These are phyloP conservation scores for Grantiella picta DNA, from an alignment of 2,113 vertebrate species.

Conservation along the genomic window DNA sequence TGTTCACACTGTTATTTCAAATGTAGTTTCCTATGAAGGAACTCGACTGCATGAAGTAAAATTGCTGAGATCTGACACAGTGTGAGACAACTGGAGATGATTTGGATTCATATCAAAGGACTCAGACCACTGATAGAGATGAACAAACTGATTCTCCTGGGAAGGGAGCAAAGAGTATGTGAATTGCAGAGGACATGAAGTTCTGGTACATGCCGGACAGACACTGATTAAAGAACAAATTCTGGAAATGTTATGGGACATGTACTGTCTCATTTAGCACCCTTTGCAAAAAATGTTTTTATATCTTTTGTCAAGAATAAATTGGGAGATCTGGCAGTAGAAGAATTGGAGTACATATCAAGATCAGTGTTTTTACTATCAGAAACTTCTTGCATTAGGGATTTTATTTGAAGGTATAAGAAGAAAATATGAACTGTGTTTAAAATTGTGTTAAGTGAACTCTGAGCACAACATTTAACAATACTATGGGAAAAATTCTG, in stretches of 20 bases:
- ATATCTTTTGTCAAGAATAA: not conserved
- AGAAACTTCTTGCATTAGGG: not conserved
- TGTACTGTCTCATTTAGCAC: not conserved
- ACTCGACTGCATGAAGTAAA: not conserved
- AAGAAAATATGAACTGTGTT: not conserved
- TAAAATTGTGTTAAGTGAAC: not conserved
- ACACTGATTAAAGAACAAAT: not conserved
- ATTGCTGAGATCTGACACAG: not conserved
- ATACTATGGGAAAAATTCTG: not conserved
- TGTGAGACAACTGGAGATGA: not conserved
- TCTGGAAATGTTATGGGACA: not conserved
- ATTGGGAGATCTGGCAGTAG: not conserved
- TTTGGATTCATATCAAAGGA: not conserved
- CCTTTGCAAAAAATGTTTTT: not conserved
- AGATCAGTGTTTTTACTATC: not conserved
- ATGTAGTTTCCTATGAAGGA: not conserved
- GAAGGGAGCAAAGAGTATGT: not conserved
- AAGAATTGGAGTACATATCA: not conserved
- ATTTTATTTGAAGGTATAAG: not conserved
- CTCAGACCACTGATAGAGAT: not conserved
- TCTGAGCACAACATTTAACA: not conserved
- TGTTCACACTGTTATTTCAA: not conserved
- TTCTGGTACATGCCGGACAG: not conserved
- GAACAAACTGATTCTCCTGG: not conserved
- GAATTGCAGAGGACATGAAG: not conserved